Evolutionary conservation across 1,140 invertebrate genomes (phyloP), one percentile per base, ranked within the genome.

Genomic region (Cydia fagiglandana): DNA sequence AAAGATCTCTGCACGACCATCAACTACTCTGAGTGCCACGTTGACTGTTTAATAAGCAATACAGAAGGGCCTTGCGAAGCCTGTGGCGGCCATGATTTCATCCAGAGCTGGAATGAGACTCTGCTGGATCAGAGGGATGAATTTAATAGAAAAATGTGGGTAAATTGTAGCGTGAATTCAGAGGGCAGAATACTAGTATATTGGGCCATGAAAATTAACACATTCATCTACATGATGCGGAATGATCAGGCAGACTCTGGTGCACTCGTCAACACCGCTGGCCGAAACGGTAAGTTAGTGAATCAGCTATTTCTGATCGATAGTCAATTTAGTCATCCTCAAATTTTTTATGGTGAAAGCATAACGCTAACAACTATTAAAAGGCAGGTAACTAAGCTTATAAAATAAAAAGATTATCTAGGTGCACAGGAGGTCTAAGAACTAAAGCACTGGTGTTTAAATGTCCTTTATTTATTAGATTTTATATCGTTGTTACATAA

Each of bases 1-100:
- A 79, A 79, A 1, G 91, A 91, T 75, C 80, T 92, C 4, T 90
- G 91, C 74, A 82, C 83, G 78, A 83, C 81, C 20, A 84, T 77
- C 70, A 73, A 85, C 10, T 90, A 85, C 64, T 85, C 89, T 66
- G 53, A 77, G 7, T 88, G 87, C 41, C 78, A 85, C 64, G 84
- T 88, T 64, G 53, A 77, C 12, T 88, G 87, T 30, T 76, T 89
- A 6, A 73, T 30, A 38, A 70, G 78, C 68, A 79, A 66, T 17
- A 45, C 20, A 20, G 20, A 47, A 24, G 73, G 45, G 2, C 73
- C 15, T 28, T 53, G 47, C 45, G 73, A 47, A 17, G 15, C 30
- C 0, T 70, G 66, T 38, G 30, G 80, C 15, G 80, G 81, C 20
- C 64, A 74, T 0, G 78, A 85, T 4, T 77, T 77, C 75, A 83